Evolutionary conservation across 2,113 vertebrate genomes (phyloP).

Genomic region (Lepus americanus): DNA sequence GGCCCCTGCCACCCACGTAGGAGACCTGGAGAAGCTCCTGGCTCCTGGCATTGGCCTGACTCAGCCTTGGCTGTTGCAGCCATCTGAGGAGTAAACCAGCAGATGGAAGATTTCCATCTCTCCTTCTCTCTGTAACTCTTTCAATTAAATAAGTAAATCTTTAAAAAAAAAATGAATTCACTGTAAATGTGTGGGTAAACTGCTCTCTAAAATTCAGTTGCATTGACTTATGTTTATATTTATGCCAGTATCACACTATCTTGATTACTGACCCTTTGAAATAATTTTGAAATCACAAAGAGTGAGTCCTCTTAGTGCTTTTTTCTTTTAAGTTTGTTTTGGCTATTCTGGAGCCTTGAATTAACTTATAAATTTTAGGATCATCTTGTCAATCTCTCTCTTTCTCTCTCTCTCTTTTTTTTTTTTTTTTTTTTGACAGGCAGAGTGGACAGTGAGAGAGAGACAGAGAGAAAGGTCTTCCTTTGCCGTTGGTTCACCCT

Average conservation of each 20-base stretch:
- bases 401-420: neutral
- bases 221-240: neutral
- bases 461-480: too few relatives aligned
- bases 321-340: constrained; percentile 1
- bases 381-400: neutral
- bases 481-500: too few relatives aligned
- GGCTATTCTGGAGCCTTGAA: neutral
- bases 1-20: too few relatives aligned
- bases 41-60: too few relatives aligned
- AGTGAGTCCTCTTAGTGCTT: neutral
- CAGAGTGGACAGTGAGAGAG: too few relatives aligned
- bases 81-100: too few relatives aligned
- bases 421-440: too few relatives aligned
- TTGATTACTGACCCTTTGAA: neutral
- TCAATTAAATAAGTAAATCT: too few relatives aligned
- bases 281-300: constrained; percentile 40
- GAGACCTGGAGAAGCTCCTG: too few relatives aligned
- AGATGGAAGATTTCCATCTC: too few relatives aligned
- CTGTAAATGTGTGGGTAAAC: neutral
- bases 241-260: neutral
- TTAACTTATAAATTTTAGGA: neutral
- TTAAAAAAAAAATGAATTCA: neutral
- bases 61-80: too few relatives aligned
- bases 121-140: too few relatives aligned
- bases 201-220: neutral